Evolutionary conservation across 1,140 invertebrate species (phyloP).

Genomic region (Anastrepha obliqua): DNA sequence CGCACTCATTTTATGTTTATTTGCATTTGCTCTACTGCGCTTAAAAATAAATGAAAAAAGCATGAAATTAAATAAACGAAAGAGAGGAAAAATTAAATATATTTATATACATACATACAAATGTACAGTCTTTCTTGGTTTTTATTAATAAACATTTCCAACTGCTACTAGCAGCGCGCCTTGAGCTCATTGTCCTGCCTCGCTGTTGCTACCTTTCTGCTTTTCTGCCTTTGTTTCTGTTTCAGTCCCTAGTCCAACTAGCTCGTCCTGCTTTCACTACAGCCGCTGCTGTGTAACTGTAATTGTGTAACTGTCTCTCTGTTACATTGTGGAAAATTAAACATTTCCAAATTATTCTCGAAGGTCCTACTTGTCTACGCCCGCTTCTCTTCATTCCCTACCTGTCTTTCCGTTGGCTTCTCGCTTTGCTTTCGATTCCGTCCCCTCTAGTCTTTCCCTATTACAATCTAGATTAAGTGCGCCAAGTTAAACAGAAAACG

Average conservation of each 20-base stretch:
- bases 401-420: background rate
- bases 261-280: background rate
- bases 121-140: background rate
- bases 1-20: slow-evolving; percentile 34
- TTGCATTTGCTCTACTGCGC: background rate
- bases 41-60: background rate
- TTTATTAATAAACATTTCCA: background rate
- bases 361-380: background rate
- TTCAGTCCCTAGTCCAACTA: background rate
- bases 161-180: background rate
- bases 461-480: slow-evolving; percentile 36
- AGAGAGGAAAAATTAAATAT: background rate
- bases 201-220: background rate
- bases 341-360: slow-evolving; percentile 41
- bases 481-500: slow-evolving; percentile 37
- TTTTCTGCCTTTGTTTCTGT: background rate
- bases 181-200: background rate
- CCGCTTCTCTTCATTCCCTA: background rate
- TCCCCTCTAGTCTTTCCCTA: background rate
- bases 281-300: background rate
- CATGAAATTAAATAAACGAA: background rate
- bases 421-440: background rate
- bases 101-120: background rate
- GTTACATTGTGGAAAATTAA: slow-evolving; percentile 41
- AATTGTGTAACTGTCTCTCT: background rate